Percentiles rank a stretch among this genome's conserved stretches.
Conservation (phyloP, 2,113 vertebrate species). For the Numida meleagris region DNA sequence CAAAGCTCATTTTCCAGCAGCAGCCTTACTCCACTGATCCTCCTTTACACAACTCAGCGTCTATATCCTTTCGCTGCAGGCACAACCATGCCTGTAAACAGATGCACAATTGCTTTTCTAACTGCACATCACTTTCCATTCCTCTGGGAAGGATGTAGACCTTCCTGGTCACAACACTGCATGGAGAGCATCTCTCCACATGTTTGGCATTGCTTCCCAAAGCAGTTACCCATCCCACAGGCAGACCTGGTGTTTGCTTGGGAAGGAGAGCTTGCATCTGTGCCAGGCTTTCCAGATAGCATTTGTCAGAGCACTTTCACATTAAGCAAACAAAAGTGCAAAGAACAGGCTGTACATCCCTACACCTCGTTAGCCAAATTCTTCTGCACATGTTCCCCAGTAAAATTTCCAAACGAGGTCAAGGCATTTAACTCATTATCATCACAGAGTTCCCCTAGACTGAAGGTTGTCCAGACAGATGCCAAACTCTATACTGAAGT, state of each 20-base stretch:
- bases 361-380: background rate
- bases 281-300: slow-evolving; percentile 9
- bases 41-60: background rate
- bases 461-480: slow-evolving; percentile 1
- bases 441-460: background rate
- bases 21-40: background rate
- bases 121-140: background rate
- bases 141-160: background rate
- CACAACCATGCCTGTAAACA: background rate
- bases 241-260: background rate
- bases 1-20: background rate
- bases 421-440: slow-evolving; percentile 18
- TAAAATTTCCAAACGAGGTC: background rate
- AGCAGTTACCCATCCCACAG: background rate
- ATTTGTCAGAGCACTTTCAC: background rate
- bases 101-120: background rate
- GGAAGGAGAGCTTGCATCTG: background rate
- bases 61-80: background rate
- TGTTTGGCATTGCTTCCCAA: background rate
- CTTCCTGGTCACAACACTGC: background rate
- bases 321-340: background rate
- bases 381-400: background rate
- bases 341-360: background rate
- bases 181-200: background rate
- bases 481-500: background rate